phyloP scores from a whole-genome alignment of 2,797 vertebrate genomes.

The Crenuchus spilurus region DNA sequence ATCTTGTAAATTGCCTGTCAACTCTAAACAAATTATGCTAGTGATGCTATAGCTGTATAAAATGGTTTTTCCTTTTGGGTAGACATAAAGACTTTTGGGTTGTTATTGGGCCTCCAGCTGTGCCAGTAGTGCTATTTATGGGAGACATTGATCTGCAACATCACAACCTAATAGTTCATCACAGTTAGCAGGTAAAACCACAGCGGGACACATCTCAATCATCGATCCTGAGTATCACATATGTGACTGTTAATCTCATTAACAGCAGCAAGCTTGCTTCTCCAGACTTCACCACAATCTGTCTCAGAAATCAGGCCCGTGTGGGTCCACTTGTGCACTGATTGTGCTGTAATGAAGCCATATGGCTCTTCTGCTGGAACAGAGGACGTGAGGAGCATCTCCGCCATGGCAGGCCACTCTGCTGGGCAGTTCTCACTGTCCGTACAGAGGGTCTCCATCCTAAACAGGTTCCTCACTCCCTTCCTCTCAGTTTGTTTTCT shows the following conservation, averaged over 20 bases:
- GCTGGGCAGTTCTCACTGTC: background rate
- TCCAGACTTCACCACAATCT: constrained; percentile 27
- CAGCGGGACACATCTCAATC: constrained; percentile 38
- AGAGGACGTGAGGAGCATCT: constrained; percentile 72
- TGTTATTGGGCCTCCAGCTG: constrained; percentile 11
- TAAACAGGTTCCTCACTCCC: constrained; percentile 58
- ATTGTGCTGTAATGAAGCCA: constrained; percentile 74
- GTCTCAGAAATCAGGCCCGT: constrained; percentile 28
- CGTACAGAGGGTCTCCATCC: constrained; percentile 19
- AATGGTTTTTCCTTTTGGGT: background rate
- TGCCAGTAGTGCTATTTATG: constrained; percentile 23
- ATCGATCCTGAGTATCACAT: constrained; percentile 42
- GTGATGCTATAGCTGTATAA: background rate
- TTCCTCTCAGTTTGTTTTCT: constrained; percentile 30
- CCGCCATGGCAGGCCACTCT: background rate
- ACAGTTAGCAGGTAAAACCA: constrained; percentile 32
- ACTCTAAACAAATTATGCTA: too few species aligned
- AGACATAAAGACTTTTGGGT: background rate
- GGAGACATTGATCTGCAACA: constrained; percentile 42
- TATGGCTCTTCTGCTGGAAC: constrained; percentile 74
- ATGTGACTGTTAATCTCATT: constrained; percentile 44
- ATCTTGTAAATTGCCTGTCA: too few species aligned
- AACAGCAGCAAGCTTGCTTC: constrained; percentile 30
- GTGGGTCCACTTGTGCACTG: constrained; percentile 30
- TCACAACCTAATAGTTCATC: constrained; percentile 10